Conservation (phyloP, 2,113 vertebrate species). For the Xenus cinereus region DNA sequence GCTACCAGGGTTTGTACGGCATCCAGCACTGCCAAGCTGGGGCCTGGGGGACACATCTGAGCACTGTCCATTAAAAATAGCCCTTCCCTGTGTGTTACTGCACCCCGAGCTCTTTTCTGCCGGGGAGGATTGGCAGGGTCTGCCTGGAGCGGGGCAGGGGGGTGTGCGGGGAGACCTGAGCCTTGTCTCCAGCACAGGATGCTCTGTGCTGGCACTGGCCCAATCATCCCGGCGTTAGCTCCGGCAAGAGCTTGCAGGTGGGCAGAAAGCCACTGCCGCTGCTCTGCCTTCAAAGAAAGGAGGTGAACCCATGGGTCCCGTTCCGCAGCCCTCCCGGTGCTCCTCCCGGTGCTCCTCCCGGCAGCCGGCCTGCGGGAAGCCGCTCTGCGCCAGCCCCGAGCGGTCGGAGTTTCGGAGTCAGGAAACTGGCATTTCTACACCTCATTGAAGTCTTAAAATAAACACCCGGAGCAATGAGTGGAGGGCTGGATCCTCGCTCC, state of each 20-base stretch:
- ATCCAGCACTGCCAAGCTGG: not conserved
- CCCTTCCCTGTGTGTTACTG: not conserved
- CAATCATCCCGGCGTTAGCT: fast-evolving
- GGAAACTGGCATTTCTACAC: not conserved
- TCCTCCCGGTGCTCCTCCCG: not conserved
- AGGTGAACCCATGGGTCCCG: fast-evolving
- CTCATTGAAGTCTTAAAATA: not conserved
- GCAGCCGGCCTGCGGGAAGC: fast-evolving
- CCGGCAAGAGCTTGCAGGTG: not conserved
- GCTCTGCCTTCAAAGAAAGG: not conserved
- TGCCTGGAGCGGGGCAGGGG: not conserved
- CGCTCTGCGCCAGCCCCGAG: not conserved
- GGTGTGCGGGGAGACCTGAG: fast-evolving
- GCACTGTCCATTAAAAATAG: not conserved
- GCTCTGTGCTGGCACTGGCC: not conserved
- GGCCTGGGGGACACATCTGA: not conserved
- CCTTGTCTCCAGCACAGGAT: not conserved
- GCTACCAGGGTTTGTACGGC: not conserved
- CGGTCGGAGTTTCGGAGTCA: not conserved
- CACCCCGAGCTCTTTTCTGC: not conserved
- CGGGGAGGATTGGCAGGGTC: fast-evolving
- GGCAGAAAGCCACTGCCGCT: not conserved
- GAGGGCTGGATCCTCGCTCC: not conserved
- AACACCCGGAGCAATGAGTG: not conserved
- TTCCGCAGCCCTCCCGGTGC: not conserved